phyloP scores from a whole-genome alignment of 2,888 invertebrate genomes.

The Rugalucina vietnamica region DNA sequence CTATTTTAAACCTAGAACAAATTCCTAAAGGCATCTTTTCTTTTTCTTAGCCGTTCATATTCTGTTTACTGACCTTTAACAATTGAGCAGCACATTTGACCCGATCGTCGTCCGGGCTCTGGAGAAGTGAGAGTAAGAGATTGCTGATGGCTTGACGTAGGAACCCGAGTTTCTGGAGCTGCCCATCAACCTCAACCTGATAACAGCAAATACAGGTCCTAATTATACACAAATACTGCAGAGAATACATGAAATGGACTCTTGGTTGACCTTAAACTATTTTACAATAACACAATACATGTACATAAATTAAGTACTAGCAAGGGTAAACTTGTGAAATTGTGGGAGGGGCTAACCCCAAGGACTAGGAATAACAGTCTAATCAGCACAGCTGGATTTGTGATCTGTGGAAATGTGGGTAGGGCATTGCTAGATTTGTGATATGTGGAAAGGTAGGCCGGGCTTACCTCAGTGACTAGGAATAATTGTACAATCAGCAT shows the following conservation, averaged over 20 bases:
- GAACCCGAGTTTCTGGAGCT: constrained; percentile 56
- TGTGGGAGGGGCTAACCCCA: constrained; percentile 46
- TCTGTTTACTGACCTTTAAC: constrained; percentile 59
- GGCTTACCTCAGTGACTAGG: constrained; percentile 55
- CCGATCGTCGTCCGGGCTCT: constrained; percentile 56
- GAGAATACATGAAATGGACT: no score
- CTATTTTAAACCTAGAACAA: no score
- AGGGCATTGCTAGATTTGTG: constrained; percentile 58
- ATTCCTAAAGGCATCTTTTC: no score
- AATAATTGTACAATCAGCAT: constrained; percentile 62
- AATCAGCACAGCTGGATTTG: constrained; percentile 59
- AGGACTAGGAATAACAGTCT: constrained; percentile 60
- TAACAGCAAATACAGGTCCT: neutral
- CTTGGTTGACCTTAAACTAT: no score
- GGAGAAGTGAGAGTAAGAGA: constrained; percentile 50
- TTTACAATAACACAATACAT: constrained; percentile 49
- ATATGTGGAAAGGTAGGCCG: constrained; percentile 43
- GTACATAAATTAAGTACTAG: constrained; percentile 57
- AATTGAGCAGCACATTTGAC: constrained; percentile 61
- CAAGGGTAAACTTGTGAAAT: constrained; percentile 49
- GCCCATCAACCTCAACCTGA: constrained; percentile 54
- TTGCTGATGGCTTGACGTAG: constrained; percentile 60
- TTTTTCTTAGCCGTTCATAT: no score
- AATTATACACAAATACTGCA: neutral
- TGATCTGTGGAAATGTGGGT: no score